phyloP scores from a whole-genome alignment of 2,888 invertebrate genomes.

The Spisula solida region DNA sequence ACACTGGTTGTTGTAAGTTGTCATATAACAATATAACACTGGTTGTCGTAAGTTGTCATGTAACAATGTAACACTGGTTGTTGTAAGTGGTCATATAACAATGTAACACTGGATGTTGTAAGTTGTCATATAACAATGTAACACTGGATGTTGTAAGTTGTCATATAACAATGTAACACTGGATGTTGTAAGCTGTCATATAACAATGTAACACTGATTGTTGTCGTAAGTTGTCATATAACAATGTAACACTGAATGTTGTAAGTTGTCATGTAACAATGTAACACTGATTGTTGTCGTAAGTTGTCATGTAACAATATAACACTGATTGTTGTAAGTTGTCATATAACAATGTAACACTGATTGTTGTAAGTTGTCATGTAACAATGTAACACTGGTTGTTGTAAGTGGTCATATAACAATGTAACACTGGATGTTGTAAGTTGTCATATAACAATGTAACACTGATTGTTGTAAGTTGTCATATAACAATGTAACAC shows the following conservation, averaged over 20 bases:
- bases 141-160: no score
- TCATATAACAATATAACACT: no score
- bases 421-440: background rate
- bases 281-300: background rate
- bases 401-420: background rate
- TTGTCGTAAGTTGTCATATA: background rate
- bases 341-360: no score
- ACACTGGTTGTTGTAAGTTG: background rate
- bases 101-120: background rate
- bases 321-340: background rate
- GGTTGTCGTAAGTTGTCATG: no score
- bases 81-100: background rate
- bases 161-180: no score
- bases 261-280: no score
- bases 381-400: background rate
- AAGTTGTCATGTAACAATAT: background rate
- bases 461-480: no score
- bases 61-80: background rate
- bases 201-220: background rate
- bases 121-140: no score
- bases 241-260: no score
- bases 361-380: no score
- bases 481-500: no score
- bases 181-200: background rate
- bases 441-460: no score